A percentile compares a stretch with the other conserved stretches of the same genome.
Conservation (phyloP, 2,113 vertebrate genomes). For the Dunckerocampus dactyliophorus region DNA sequence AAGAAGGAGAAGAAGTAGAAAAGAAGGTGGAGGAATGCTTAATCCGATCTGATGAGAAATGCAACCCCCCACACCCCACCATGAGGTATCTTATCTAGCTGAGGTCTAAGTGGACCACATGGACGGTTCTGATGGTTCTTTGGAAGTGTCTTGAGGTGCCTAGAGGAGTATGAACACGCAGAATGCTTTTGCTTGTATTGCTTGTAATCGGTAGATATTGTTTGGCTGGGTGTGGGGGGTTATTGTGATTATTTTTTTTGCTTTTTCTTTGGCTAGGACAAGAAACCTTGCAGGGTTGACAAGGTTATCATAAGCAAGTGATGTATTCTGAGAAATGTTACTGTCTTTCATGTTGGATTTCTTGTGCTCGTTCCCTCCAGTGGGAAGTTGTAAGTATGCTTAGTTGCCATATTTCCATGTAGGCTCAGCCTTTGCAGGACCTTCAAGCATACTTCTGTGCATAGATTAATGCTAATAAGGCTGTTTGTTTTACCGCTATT, state of each 20-base stretch:
- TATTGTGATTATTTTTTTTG: slow-evolving; percentile 25
- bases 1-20: slow-evolving; percentile 98
- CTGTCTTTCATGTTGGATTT: slow-evolving; percentile 62
- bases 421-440: slow-evolving; percentile 50
- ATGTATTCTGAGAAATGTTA: slow-evolving; percentile 66
- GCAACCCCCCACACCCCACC: slow-evolving; percentile 44
- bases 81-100: slow-evolving; percentile 46
- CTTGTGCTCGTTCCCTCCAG: slow-evolving; percentile 45
- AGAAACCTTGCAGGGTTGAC: slow-evolving; percentile 60
- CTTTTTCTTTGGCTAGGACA: slow-evolving; percentile 38
- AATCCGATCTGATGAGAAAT: slow-evolving; percentile 38
- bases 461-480: slow-evolving; percentile 21
- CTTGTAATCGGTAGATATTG: slow-evolving; percentile 51
- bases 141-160: slow-evolving; percentile 25
- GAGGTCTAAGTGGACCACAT: slow-evolving; percentile 36
- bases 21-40: slow-evolving; percentile 38
- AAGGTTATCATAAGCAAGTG: slow-evolving; percentile 50
- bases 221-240: slow-evolving; percentile 56
- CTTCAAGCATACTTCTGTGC: slow-evolving; percentile 44
- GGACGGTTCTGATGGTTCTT: slow-evolving; percentile 45
- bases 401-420: slow-evolving; percentile 53
- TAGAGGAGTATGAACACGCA: slow-evolving; percentile 51
- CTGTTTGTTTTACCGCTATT: slow-evolving; percentile 57
- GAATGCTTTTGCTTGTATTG: slow-evolving; percentile 38
- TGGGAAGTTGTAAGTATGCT: slow-evolving; percentile 64